Base-by-base conservation (phyloP, 1,140 invertebrate species). In the Notospermus geniculatus region DNA sequence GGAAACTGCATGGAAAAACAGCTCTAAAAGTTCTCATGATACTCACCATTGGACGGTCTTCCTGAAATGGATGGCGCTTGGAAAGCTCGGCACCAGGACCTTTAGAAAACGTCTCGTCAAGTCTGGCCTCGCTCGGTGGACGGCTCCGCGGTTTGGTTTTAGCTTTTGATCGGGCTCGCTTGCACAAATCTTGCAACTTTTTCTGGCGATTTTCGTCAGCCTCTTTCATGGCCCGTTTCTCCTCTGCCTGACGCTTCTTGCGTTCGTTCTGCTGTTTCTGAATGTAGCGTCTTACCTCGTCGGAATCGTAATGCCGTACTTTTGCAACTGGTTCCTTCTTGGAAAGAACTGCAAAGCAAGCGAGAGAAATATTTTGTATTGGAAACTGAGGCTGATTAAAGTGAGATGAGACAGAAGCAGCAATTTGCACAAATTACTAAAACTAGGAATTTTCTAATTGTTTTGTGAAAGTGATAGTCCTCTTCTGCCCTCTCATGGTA, bases 291-390 rank as follows among this genome's bases (percentile, higher is more conserved):
- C 76, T 59, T 9, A 80, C 71, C 39, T 72, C 70, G 17, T 77
- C 72, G 1, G 64, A 57, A 54, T 79, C 73, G 64, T 80, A 79
- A 59, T 79, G 77, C 0, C 75, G 67, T 25, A 76, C 71, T 60
- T 80, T 80, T 19, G 74, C 64, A 39, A 54, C 57, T 5, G 70
- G 63, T 55, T 71, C 46, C 23, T 74, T 71, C 50, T 70, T 73
- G 19, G 72, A 71, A 15, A 55, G 45, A 28, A 75, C 74, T 73
- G 60, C 46, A 46, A 29, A 56, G 52, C 19, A 50, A 30, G 46
- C 15, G 39, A 58, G 36, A 23, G 32, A 29, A 28, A 9, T 22
- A 30, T 45, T 56, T n/a, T 19, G 39, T 29, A 36, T 15, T 54
- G 41, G n/a, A 36, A 39, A 28, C 19, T 41, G 27, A 56, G 23